These are phyloP conservation scores for Zingel zingel DNA, from an alignment of 2,113 vertebrate species.

Conservation along the genomic window DNA sequence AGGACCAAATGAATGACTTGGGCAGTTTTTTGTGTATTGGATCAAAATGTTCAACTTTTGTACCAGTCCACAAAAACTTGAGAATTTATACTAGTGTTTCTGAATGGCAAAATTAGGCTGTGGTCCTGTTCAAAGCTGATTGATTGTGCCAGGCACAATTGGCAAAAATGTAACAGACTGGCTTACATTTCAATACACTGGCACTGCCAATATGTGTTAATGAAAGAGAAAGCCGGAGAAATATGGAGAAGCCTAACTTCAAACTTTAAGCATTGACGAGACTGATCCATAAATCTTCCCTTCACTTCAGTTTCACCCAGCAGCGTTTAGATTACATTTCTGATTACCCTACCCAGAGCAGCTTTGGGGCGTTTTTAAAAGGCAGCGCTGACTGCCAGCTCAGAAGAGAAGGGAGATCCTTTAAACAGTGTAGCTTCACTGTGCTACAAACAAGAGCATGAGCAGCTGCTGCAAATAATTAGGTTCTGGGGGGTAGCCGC, in stretches of 20 bases:
- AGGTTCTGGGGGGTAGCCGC: conserved; percentile 61
- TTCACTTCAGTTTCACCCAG: conserved; percentile 29
- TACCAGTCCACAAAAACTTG: conserved; percentile 1
- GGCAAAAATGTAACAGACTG: conserved; percentile 20
- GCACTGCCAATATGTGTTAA: conserved; percentile 15
- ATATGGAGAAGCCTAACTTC: conserved; percentile 23
- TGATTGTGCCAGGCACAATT: conserved; percentile 43
- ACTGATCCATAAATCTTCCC: conserved; percentile 47
- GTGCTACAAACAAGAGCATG: conserved; percentile 78
- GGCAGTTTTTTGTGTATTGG: conserved; percentile 3
- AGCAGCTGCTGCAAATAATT: conserved; percentile 84
- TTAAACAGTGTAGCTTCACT: conserved; percentile 75
- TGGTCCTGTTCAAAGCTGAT: conserved; percentile 44
- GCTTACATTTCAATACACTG: conserved; percentile 44
- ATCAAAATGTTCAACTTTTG: conserved; percentile 21
- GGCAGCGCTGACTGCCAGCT: conserved; percentile 44
- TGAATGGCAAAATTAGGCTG: conserved; percentile 42
- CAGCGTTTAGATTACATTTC: conserved; percentile 50
- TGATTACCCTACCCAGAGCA: conserved; percentile 54
- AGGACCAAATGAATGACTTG: background rate
- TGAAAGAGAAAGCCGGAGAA: conserved; percentile 11
- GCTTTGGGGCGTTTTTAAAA: conserved; percentile 49
- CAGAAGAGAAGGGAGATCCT: conserved; percentile 61
- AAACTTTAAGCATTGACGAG: conserved; percentile 33
- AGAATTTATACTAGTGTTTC: conserved; percentile 39